A percentile compares a stretch with the other conserved stretches of the same genome.
These are phyloP conservation scores for Potamarius usumacintae DNA, from an alignment of 2,113 vertebrate species.

Conservation along the genomic window DNA sequence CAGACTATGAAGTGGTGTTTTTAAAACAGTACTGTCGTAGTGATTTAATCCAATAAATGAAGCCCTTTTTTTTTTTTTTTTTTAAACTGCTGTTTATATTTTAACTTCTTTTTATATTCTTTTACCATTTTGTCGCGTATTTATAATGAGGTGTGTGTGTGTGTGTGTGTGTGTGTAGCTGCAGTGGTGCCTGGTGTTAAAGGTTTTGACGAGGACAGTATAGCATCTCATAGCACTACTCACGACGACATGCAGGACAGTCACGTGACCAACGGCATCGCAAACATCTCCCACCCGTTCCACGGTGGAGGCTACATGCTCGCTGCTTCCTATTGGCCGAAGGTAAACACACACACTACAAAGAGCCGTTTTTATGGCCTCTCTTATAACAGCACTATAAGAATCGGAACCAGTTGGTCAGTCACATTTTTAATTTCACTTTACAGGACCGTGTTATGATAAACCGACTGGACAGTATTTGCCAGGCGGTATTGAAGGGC, in stretches of 20 bases:
- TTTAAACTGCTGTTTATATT: not conserved
- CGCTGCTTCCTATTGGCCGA: constrained; percentile 96
- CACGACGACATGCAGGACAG: constrained; percentile 93
- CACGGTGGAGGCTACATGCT: constrained; percentile 92
- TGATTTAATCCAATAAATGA: not conserved
- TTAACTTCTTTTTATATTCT: not conserved
- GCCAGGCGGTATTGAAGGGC: constrained; percentile 96
- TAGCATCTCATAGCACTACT: constrained; percentile 87
- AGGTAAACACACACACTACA: constrained; percentile 71
- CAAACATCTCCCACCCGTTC: constrained; percentile 79
- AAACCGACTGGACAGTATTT: constrained; percentile 96
- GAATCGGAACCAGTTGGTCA: not conserved
- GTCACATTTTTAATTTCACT: not conserved
- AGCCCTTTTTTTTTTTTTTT: not conserved
- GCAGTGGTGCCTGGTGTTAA: constrained; percentile 82
- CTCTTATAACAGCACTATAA: too few relatives aligned
- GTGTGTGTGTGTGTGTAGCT: constrained; percentile 54
- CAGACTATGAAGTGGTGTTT: not conserved
- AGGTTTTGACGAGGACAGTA: constrained; percentile 94
- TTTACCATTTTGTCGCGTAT: not conserved
- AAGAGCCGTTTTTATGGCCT: not conserved
- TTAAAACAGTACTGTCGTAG: not conserved
- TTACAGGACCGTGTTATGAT: constrained; percentile 95
- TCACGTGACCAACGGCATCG: constrained; percentile 83
- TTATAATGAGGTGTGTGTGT: not conserved